Percentiles rank a stretch among this genome's conserved stretches.
These are phyloP conservation scores for Sussaba pulchella DNA, from an alignment of 2,888 invertebrate species.

Conservation along the genomic window DNA sequence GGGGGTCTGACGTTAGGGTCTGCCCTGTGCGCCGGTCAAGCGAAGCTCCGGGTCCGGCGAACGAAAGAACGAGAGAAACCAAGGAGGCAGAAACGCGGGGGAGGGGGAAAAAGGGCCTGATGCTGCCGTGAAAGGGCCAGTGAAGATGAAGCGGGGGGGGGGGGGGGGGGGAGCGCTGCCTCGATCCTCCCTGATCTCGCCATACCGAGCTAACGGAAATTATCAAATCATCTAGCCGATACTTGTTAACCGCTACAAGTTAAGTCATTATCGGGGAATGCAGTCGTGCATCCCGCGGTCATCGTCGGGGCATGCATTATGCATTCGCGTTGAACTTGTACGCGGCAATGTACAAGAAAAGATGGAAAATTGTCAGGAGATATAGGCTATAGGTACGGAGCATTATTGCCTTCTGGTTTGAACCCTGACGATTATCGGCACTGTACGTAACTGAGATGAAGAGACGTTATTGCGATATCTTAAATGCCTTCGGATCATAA, in stretches of 20 bases:
- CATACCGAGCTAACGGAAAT: slow-evolving; percentile 65
- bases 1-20: slow-evolving; percentile 69
- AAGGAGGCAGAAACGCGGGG: slow-evolving; percentile 12
- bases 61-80: slow-evolving; percentile 45
- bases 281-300: slow-evolving; percentile 69
- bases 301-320: slow-evolving; percentile 72
- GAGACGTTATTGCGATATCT: not conserved
- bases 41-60: slow-evolving; percentile 53
- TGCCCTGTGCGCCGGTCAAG: slow-evolving; percentile 72
- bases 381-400: not conserved
- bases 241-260: slow-evolving; percentile 75
- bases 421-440: not conserved
- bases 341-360: slow-evolving; percentile 47
- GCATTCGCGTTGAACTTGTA: slow-evolving; percentile 69
- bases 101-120: slow-evolving; percentile 42
- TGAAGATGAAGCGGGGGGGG: not conserved
- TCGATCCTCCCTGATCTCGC: slow-evolving; percentile 46
- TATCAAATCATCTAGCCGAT: slow-evolving; percentile 77
- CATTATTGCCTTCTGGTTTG: slow-evolving; percentile 8
- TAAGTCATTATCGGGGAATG: slow-evolving; percentile 80
- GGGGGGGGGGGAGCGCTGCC: slow-evolving; percentile 59
- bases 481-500: no score
- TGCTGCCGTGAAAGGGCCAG: slow-evolving; percentile 9
- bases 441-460: not conserved
- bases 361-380: slow-evolving; percentile 35